Conservation (phyloP, 2,113 vertebrate genomes). For the Abramis brama region DNA sequence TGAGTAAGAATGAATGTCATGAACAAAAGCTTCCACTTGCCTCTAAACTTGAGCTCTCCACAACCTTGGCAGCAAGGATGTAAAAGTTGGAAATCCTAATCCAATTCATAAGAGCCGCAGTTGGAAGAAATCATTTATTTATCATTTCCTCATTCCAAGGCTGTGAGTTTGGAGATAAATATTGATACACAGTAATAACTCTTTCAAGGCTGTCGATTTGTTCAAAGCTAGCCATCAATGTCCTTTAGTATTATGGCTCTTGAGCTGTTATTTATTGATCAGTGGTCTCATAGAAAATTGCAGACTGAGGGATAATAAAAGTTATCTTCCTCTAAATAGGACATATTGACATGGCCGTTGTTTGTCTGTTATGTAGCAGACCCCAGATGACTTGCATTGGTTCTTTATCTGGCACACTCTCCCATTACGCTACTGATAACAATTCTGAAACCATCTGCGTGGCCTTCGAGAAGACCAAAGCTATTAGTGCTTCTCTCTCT, state of each 20-base stretch:
- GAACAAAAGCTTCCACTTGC: slow-evolving; percentile 20
- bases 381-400: slow-evolving; percentile 32
- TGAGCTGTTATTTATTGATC: slow-evolving; percentile 25
- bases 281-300: slow-evolving; percentile 14
- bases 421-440: slow-evolving; percentile 35
- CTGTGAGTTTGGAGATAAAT: slow-evolving; percentile 47
- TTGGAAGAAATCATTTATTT: not conserved
- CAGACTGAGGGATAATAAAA: slow-evolving; percentile 26
- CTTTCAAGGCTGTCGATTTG: slow-evolving; percentile 62
- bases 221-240: slow-evolving; percentile 64
- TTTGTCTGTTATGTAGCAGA: slow-evolving; percentile 38
- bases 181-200: slow-evolving; percentile 59
- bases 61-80: not conserved
- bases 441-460: slow-evolving; percentile 32
- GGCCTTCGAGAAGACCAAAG: slow-evolving; percentile 17
- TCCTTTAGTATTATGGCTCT: slow-evolving; percentile 52
- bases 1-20: not conserved
- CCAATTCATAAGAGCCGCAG: not conserved
- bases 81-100: not conserved
- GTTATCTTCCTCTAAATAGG: not conserved
- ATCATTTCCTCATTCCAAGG: not conserved
- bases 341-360: slow-evolving; percentile 3
- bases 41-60: not conserved
- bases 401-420: slow-evolving; percentile 31
- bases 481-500: slow-evolving; percentile 43